Percentiles rank a stretch among this genome's conserved stretches.
phyloP scores from a whole-genome alignment of 2,888 invertebrate species.

The Andrena minutula region DNA sequence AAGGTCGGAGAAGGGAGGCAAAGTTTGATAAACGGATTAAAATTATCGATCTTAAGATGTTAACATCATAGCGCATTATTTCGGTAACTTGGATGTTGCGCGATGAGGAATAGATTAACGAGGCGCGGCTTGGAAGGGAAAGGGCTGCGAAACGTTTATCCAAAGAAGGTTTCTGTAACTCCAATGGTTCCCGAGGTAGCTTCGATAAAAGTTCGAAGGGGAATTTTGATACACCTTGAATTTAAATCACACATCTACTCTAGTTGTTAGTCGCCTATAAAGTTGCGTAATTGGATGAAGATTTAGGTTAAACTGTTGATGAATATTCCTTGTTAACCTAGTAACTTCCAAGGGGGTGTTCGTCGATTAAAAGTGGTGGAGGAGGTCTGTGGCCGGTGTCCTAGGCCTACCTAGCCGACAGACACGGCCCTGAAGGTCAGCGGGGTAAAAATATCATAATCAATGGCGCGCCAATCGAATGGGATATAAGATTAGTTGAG shows the following conservation, averaged over 20 bases:
- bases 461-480: slow-evolving; percentile 33
- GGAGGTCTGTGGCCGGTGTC: slow-evolving; percentile 15
- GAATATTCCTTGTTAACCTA: not conserved
- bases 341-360: not conserved
- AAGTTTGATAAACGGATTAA: not conserved
- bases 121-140: not conserved
- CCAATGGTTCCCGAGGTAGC: too few species aligned
- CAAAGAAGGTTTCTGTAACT: too few species aligned
- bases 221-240: too few species aligned
- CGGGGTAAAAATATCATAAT: slow-evolving; percentile 38
- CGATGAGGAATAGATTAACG: not conserved
- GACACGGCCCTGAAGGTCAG: slow-evolving; percentile 32
- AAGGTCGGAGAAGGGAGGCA: not conserved
- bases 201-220: too few species aligned
- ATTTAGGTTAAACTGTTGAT: too few species aligned
- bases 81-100: not conserved
- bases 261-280: too few species aligned
- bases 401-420: slow-evolving; percentile 9
- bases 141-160: too few species aligned
- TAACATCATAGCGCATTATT: not conserved
- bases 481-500: slow-evolving; percentile 57
- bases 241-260: too few species aligned
- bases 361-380: not conserved
- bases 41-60: not conserved
- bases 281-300: too few species aligned